A percentile compares a stretch with the other conserved stretches of the same genome.
Evolutionary conservation across 2,888 invertebrate species (phyloP).

Genomic region (Mantis religiosa): DNA sequence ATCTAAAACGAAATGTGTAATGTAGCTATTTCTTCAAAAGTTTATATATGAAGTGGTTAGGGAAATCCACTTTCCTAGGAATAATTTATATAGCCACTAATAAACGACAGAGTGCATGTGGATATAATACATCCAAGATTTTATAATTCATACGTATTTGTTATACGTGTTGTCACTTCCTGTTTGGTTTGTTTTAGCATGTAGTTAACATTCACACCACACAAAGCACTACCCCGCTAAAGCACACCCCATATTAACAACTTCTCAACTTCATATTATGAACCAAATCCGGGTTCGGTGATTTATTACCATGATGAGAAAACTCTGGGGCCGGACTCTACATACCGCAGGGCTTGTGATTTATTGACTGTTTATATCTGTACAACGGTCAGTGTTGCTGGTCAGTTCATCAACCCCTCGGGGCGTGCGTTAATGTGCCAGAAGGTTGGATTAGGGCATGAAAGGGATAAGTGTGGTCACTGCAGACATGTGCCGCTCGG

Average conservation of each 20-base stretch:
- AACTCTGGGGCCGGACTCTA: background rate
- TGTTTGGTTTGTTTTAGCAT: background rate
- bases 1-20: too few species aligned
- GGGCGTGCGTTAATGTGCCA: background rate
- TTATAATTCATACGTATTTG: too few species aligned
- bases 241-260: slow-evolving; percentile 1
- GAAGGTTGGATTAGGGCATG: background rate
- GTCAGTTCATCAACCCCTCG: background rate
- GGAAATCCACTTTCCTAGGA: too few species aligned
- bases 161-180: background rate
- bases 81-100: too few species aligned
- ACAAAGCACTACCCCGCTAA: background rate
- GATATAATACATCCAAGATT: too few species aligned
- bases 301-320: slow-evolving; percentile 4
- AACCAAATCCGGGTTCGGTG: slow-evolving; percentile 1
- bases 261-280: slow-evolving; percentile 14
- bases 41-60: too few species aligned
- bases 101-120: too few species aligned
- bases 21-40: too few species aligned
- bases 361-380: slow-evolving; percentile 26
- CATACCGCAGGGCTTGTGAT: slow-evolving; percentile 8
- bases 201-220: background rate
- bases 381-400: background rate
- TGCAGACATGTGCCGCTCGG: background rate
- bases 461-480: background rate